Evolutionary conservation across 2,113 vertebrate species (phyloP).

Genomic region (Chitala chitala): DNA sequence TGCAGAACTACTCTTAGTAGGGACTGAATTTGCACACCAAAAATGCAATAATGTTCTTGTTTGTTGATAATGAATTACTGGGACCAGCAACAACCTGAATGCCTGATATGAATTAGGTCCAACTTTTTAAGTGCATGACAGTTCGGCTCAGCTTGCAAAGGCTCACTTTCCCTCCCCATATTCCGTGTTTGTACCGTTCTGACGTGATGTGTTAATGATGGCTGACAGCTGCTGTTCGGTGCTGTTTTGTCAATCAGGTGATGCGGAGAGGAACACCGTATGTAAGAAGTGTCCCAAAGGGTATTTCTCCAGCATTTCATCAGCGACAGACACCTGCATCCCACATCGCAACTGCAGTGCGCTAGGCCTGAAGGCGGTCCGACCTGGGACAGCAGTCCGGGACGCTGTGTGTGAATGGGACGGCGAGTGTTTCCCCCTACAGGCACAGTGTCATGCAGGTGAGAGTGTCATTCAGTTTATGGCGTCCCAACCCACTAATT

Average conservation of each 20-base stretch:
- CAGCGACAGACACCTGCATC: constrained; percentile 70
- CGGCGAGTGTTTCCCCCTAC: constrained; percentile 53
- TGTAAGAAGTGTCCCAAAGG: constrained; percentile 80
- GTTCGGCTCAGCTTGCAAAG: no score
- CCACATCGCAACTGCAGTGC: constrained; percentile 79
- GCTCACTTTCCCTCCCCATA: no score
- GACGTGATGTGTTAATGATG: no score
- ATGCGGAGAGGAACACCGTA: constrained; percentile 75
- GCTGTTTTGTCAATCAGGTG: constrained; percentile 58
- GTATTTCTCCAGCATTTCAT: constrained; percentile 74
- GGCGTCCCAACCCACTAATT: not conserved
- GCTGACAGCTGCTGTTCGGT: no score
- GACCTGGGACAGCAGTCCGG: constrained; percentile 65
- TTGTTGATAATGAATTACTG: no score
- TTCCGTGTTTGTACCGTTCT: no score
- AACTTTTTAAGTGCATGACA: no score
- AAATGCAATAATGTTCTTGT: no score
- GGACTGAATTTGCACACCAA: no score
- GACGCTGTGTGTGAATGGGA: constrained; percentile 71
- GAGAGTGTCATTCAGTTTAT: not conserved
- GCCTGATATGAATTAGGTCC: no score
- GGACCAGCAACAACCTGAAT: no score
- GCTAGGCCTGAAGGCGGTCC: constrained; percentile 60
- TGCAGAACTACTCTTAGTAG: no score
- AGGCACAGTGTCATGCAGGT: constrained; percentile 75